Conservation (phyloP, 2,113 vertebrate genomes). For the Ramphastos sulfuratus region DNA sequence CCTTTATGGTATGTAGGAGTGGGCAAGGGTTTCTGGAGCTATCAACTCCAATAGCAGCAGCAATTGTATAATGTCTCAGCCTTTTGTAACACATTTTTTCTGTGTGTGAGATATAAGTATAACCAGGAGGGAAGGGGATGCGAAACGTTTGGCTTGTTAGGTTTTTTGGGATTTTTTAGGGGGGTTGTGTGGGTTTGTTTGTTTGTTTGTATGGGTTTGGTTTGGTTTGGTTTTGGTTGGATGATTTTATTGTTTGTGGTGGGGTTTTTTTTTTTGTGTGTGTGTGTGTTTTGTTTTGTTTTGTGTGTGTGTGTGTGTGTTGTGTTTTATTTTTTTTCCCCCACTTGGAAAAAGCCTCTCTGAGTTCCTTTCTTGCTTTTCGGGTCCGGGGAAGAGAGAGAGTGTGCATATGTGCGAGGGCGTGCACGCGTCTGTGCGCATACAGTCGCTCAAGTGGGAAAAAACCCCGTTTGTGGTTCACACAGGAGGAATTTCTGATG, state of each 20-base stretch:
- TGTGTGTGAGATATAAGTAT: not conserved
- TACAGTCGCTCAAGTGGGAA: conserved; percentile 54
- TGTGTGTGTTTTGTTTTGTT: too few species aligned
- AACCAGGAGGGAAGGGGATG: not conserved
- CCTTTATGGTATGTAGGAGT: not conserved
- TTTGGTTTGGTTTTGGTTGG: too few species aligned
- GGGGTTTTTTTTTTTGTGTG: too few species aligned
- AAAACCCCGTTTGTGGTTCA: conserved; percentile 8
- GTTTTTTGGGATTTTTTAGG: not conserved
- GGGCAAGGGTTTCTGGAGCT: not conserved
- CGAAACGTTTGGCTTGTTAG: not conserved
- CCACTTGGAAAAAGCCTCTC: not conserved
- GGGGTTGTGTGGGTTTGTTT: too few species aligned
- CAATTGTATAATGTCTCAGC: not conserved
- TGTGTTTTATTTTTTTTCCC: not conserved
- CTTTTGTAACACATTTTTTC: conserved; percentile 22
- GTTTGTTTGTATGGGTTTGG: too few species aligned
- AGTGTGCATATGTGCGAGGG: not conserved
- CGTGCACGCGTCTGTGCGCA: not conserved
- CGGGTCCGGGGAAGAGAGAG: not conserved
- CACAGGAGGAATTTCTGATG: conserved; percentile 60
- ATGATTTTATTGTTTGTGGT: too few species aligned
- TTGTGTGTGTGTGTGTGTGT: too few species aligned
- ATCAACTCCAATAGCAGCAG: not conserved
- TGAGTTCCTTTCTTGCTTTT: conserved; percentile 37